phyloP scores from a whole-genome alignment of 2,113 vertebrate species.

The Campylorhamphus procurvoides region DNA sequence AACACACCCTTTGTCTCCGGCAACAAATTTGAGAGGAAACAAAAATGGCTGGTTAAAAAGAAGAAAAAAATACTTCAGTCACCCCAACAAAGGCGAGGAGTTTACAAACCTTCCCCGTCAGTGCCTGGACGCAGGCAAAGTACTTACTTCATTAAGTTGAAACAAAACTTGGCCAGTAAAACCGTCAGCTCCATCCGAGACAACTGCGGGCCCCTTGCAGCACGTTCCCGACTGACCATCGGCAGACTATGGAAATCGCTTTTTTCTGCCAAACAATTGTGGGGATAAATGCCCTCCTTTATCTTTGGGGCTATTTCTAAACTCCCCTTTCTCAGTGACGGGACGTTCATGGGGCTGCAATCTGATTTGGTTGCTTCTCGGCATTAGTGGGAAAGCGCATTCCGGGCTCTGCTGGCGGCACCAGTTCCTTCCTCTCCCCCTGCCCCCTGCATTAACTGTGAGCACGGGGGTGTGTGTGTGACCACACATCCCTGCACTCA shows the following conservation, averaged over 20 bases:
- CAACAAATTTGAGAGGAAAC: slow-evolving; percentile 45
- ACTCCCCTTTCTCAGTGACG: slow-evolving; percentile 24
- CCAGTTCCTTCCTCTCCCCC: not conserved
- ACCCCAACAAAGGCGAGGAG: slow-evolving; percentile 63
- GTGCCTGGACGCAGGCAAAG: not conserved
- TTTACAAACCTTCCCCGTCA: slow-evolving; percentile 51
- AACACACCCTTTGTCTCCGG: slow-evolving; percentile 34
- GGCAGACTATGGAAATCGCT: slow-evolving; percentile 61
- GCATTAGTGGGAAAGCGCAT: not conserved
- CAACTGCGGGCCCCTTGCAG: slow-evolving; percentile 47
- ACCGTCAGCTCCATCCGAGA: slow-evolving; percentile 26
- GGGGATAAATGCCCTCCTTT: slow-evolving; percentile 62
- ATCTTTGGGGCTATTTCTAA: slow-evolving; percentile 52
- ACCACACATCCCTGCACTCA: not conserved
- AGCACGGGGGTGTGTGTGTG: not conserved
- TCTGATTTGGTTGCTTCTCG: slow-evolving; percentile 23
- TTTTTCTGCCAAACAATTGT: slow-evolving; percentile 50
- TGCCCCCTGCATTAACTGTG: not conserved
- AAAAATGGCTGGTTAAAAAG: slow-evolving; percentile 50
- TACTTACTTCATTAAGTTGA: slow-evolving; percentile 61
- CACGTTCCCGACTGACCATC: slow-evolving; percentile 46
- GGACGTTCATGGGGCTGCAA: slow-evolving; percentile 17
- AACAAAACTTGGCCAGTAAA: slow-evolving; percentile 63
- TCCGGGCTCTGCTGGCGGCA: not conserved
- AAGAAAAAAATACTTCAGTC: slow-evolving; percentile 61